These are phyloP conservation scores for Rhopalosiphum maidis DNA, from an alignment of 1,140 invertebrate species.

Conservation along the genomic window DNA sequence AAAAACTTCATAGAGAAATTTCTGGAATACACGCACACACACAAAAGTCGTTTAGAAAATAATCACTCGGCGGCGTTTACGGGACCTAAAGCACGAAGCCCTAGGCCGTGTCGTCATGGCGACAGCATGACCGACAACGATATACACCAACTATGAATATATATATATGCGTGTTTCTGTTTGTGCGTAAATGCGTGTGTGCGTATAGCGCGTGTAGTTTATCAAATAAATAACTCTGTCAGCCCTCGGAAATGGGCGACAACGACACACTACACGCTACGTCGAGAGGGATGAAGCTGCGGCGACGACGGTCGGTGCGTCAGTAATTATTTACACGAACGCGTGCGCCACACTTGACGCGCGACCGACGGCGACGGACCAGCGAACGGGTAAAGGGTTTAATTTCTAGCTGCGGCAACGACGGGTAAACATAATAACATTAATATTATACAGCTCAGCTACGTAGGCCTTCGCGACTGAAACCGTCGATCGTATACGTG, in stretches of 20 bases:
- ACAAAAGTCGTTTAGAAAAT: constrained; percentile 45
- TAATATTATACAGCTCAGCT: not conserved
- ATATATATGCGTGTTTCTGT: not conserved
- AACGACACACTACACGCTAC: not conserved
- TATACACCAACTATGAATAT: not conserved
- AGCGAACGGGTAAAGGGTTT: constrained; percentile 15
- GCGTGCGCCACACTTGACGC: not conserved
- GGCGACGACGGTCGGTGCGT: not conserved
- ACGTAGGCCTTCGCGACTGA: no score
- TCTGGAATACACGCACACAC: not conserved
- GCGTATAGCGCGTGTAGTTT: not conserved
- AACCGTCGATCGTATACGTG: no score
- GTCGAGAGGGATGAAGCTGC: not conserved
- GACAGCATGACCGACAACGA: constrained; percentile 27
- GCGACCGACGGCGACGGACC: not conserved
- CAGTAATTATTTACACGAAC: constrained; percentile 29
- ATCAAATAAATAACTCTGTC: constrained; percentile 45
- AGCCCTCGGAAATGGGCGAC: constrained; percentile 20
- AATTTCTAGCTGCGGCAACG: not conserved
- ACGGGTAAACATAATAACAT: not conserved
- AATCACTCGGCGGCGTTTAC: constrained; percentile 7
- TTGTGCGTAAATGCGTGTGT: not conserved
- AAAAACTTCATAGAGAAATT: constrained; percentile 44
- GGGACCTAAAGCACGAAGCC: not conserved
- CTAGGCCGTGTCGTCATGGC: constrained; percentile 25